Evolutionary conservation across 2,797 vertebrate genomes (phyloP), one percentile per base, ranked within the genome.

Genomic region (Hypotaenidia okinawae): DNA sequence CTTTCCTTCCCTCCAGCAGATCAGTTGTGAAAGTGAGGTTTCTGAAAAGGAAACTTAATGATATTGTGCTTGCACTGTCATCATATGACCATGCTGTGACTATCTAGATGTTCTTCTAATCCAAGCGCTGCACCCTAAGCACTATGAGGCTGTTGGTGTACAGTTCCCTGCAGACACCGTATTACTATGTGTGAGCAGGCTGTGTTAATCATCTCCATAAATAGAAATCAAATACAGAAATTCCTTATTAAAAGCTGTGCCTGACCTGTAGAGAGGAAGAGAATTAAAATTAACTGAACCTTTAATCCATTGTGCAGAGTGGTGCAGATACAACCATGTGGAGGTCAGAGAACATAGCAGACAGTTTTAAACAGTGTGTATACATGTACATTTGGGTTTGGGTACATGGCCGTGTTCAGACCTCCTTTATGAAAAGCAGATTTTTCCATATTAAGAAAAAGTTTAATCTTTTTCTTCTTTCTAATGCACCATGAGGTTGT

Each of bases 401-500:
- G 17, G 37, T 41, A 39, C 67, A 22, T 37, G 43, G 39, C 33
- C 7, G 4, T 55, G 66, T 75, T 35, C 51, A 63, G 13, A 52
- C 10, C 49, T 55, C 32, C 79, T 82, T 59, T 43, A 27, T 25
- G 35, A 76, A 43, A 74, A 47, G 49, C 25, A 67, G 4, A 9
- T 32, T 83, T 80, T 80, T 57, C 27, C 81, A 6, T 33, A 3
- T 49, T 54, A 67, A 59, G 54, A 43, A 35, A 76, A 32, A 24
- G 35, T 94, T 94, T 84, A 12, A 72, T 72, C 16, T 82, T 82
- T 54, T 28, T 15, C 35, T 89, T 72, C 90, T 84, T 74, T n/a
- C 68, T n/a, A 7, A 5, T 62, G 69, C 52, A 47, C 58, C 47
- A 66, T 59, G 73, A 76, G 73, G 41, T 86, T 78, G 47, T 85